Percentiles rank a stretch among this genome's conserved stretches.
Conservation (phyloP, 2,797 vertebrate species). For the Acrocephalus scirpaceus region DNA sequence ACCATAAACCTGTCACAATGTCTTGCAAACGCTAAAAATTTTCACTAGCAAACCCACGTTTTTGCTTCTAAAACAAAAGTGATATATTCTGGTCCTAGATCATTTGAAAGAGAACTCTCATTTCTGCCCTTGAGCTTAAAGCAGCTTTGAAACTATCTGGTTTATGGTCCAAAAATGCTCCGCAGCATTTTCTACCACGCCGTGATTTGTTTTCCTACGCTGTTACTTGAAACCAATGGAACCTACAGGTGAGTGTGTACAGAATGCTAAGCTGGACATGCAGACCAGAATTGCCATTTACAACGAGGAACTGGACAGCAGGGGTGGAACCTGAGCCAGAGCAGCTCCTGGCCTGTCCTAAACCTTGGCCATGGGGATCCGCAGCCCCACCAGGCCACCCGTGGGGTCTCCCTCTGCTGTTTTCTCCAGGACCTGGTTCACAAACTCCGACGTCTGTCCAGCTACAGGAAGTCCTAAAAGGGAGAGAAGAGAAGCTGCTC, state of each 20-base stretch:
- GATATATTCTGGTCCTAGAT: constrained; percentile 71
- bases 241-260: constrained; percentile 75
- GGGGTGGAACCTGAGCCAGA: constrained; percentile 71
- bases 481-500: neutral
- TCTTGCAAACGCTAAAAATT: constrained; percentile 68
- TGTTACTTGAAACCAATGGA: constrained; percentile 74
- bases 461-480: constrained; percentile 89
- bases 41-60: constrained; percentile 46
- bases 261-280: constrained; percentile 81
- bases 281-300: constrained; percentile 84
- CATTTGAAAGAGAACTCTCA: constrained; percentile 46
- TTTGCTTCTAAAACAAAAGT: constrained; percentile 63
- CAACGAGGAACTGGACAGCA: constrained; percentile 76
- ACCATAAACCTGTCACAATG: constrained; percentile 76
- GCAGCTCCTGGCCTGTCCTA: constrained; percentile 77
- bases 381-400: constrained; percentile 93
- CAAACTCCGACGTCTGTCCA: constrained; percentile 97
- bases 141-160: constrained; percentile 70
- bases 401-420: constrained; percentile 94
- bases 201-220: constrained; percentile 72
- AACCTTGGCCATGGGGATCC: constrained; percentile 93
- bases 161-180: constrained; percentile 80
- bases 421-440: constrained; percentile 98
- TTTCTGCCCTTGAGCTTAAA: constrained; percentile 68
- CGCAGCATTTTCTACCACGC: constrained; percentile 79